Base-by-base conservation (phyloP, 2,888 invertebrate species). In the Meliscaeva auricollis region DNA sequence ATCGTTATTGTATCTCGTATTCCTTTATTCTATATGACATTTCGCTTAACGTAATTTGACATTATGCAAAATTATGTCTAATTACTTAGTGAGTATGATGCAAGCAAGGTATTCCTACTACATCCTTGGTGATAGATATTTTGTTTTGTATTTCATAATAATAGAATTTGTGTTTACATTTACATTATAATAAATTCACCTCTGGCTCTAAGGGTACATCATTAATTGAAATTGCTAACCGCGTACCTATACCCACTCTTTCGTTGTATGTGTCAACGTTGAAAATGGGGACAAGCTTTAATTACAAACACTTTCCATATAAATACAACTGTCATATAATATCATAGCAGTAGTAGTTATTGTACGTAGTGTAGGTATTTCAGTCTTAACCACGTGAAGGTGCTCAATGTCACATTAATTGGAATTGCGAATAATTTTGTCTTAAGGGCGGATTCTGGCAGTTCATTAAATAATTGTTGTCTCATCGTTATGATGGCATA, bases 381-480 rank as follows among this genome's bases (percentile, higher is more conserved):
- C 3, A 44, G 20, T 22, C 20, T 22, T 46, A 17, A 50, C 46
- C 69, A 50, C 35, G 48, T 46, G 41, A 68, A 72, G 20, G 68
- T 72, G 58, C 72, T 50, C 56, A 35, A 20, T 68, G 80, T 41
- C 69, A 69, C 54, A 41, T 48, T 38, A 76, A 50, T 70, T 62
- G 50, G 64, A 52, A 70, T 66, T 73, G 17, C 17, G 54, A 44
- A 78, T 78, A 79, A 74, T 78, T 62, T 38, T 54, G 64, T 58
- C 83, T 78, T 74, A 58, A 38, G 74, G 74, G 46, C 58, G 69
- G 69, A 64, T 64, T 74, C 56, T 74, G 74, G 62, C 48, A 74
- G 79, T 64, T 83, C 69, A 79, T 79, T 78, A 79, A 74, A 77
- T 77, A 52, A 73, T 44, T 54, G 66, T 77, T 72, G 44, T 68